Conservation (phyloP, 2,888 invertebrate genomes). For the Polietes domitor region DNA sequence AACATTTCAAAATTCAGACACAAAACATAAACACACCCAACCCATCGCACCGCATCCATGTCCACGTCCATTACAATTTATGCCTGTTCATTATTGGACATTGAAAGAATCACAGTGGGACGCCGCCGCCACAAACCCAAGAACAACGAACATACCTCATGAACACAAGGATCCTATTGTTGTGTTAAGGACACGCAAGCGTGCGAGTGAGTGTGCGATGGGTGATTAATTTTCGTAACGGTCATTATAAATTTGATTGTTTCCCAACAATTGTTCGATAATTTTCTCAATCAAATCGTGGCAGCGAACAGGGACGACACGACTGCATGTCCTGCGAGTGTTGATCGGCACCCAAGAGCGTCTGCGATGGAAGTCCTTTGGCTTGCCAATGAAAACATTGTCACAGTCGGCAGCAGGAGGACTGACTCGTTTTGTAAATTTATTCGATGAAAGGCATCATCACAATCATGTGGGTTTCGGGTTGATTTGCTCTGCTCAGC, state of each 20-base stretch:
- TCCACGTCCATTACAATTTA: constrained; percentile 53
- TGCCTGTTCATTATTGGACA: constrained; percentile 59
- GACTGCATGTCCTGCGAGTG: constrained; percentile 19
- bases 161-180: constrained; percentile 20
- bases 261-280: constrained; percentile 51
- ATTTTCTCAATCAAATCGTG: constrained; percentile 32
- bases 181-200: constrained; percentile 20
- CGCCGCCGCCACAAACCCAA: constrained; percentile 53
- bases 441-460: background rate
- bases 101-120: constrained; percentile 66
- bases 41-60: background rate
- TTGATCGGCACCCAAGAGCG: background rate
- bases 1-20: constrained; percentile 30
- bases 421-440: constrained; percentile 18
- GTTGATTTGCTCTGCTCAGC: background rate
- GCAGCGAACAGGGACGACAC: constrained; percentile 13
- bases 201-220: constrained; percentile 30
- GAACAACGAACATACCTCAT: constrained; percentile 40
- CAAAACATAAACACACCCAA: constrained; percentile 4
- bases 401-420: background rate
- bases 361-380: background rate
- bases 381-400: constrained; percentile 15
- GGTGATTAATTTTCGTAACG: constrained; percentile 65
- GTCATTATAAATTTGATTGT: constrained; percentile 62
- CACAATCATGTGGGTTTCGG: constrained; percentile 16